Base-by-base conservation (phyloP, 2,888 invertebrate genomes). In the Tillus elongatus region DNA sequence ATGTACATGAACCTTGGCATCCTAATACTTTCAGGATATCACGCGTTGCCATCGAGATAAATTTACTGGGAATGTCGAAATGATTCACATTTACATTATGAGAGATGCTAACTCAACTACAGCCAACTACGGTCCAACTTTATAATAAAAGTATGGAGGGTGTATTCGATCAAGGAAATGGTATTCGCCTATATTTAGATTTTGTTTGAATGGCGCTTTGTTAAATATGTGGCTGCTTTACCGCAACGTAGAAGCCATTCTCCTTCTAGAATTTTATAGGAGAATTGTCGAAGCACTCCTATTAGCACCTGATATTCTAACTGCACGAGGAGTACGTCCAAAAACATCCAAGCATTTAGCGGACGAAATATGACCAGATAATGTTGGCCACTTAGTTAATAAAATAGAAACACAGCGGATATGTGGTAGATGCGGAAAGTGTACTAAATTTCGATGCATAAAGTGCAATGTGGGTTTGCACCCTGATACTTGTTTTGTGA, bases 401-500 rank as follows among this genome's bases (percentile, higher is more conserved):
- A 27, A 27, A 27, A 27, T 27, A 11, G 27, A 27, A 27, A 27
- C 27, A 27, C 27, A 27, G 27, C 27, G 27, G n/a, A n/a, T n/a
- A n/a, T n/a, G n/a, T n/a, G n/a, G n/a, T n/a, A 8, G 27, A 27
- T 27, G 27, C 12, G 27, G 27, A 11, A 27, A 27, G 12, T 27
- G 27, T 27, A 27, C 27, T 11, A 27, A 27, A 27, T 27, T 27
- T 8, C 27, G 12, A 12, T 27, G 27, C 27, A 27, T 27, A 27
- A 27, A 27, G 8, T 27, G 27, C 8, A 27, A 27, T 27, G 27
- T n/a, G 27, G 3, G 27, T 12, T 27, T 27, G 27, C 27, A 27
- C 12, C 27, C 27, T 4, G 27, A 27, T 27, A 12, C 10, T 27
- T 27, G 8, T 27, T 27, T 27, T 27, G 27, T 27, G 3, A 27